Evolutionary conservation across 2,888 invertebrate genomes (phyloP).

Genomic region (Drosophila buzzatii): DNA sequence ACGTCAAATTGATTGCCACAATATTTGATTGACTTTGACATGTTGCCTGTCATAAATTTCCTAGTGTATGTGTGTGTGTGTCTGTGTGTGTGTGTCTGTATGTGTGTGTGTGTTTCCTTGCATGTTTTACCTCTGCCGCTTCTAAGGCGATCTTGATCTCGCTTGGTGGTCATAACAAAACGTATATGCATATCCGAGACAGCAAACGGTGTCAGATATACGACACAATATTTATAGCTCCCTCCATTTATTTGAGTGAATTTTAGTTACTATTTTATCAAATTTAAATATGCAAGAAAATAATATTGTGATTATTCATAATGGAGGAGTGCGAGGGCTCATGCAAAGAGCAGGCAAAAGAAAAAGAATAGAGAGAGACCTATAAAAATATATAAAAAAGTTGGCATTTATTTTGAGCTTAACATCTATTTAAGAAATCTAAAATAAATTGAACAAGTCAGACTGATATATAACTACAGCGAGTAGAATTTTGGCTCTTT

Average conservation of each 20-base stretch:
- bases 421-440: too few relatives aligned
- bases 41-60: constrained; percentile 83
- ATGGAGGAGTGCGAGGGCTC: too few relatives aligned
- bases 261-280: neutral
- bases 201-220: constrained; percentile 16
- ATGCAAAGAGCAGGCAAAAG: too few relatives aligned
- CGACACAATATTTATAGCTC: neutral
- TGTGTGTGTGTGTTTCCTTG: neutral
- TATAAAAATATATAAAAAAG: too few relatives aligned
- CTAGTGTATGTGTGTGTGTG: neutral
- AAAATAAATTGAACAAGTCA: too few relatives aligned
- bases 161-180: constrained; percentile 48
- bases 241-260: neutral
- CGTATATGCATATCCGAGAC: constrained; percentile 35
- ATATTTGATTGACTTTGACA: constrained; percentile 84
- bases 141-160: constrained; percentile 34
- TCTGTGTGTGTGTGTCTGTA: neutral
- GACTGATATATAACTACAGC: too few relatives aligned
- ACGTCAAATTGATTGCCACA: constrained; percentile 81
- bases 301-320: neutral
- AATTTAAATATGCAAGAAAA: neutral
- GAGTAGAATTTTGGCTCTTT: too few relatives aligned
- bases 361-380: too few relatives aligned
- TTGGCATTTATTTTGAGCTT: too few relatives aligned
- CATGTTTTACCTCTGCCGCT: constrained; percentile 5